Conservation (phyloP, 35 echinoderm and acorn worm species). For the Apostichopus japonicus region DNA sequence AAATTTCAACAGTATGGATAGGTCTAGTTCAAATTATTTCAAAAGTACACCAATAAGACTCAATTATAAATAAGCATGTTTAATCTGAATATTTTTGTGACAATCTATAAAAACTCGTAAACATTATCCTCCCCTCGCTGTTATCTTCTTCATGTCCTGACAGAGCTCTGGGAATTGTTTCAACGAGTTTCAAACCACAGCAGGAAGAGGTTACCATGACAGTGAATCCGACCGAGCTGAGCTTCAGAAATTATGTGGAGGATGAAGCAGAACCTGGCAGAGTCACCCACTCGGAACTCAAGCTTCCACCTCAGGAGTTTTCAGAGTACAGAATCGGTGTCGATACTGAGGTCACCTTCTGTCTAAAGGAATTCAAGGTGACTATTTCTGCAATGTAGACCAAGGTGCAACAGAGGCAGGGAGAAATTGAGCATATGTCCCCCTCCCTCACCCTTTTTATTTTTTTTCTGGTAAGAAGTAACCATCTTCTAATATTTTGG, state of each 20-base stretch:
- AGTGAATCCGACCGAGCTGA: conserved; percentile 73
- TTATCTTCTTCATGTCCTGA: background rate
- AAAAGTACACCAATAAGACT: background rate
- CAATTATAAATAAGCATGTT: background rate
- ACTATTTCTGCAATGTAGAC: too few relatives aligned
- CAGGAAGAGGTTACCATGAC: conserved; percentile 91
- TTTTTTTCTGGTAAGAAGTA: too few relatives aligned
- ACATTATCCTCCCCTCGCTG: background rate
- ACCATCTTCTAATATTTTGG: too few relatives aligned
- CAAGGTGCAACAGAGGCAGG: too few relatives aligned
- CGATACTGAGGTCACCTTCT: conserved; percentile 96
- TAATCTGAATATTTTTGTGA: background rate
- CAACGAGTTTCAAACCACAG: conserved; percentile 82
- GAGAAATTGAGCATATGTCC: too few relatives aligned
- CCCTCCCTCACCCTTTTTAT: too few relatives aligned
- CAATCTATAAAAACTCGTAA: background rate
- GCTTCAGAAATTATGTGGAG: conserved; percentile 98
- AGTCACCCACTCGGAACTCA: conserved; percentile 86
- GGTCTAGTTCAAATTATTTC: background rate
- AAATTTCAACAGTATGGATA: too few relatives aligned
- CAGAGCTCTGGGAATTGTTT: conserved; percentile 72
- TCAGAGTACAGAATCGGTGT: conserved; percentile 86
- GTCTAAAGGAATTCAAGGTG: conserved; percentile 95
- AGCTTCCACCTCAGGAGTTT: conserved; percentile 89
- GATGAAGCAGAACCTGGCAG: conserved; percentile 94